Evolutionary conservation across 2,797 vertebrate species (phyloP), one percentile per base, ranked within the genome.

Genomic region (Naso thynnoides): DNA sequence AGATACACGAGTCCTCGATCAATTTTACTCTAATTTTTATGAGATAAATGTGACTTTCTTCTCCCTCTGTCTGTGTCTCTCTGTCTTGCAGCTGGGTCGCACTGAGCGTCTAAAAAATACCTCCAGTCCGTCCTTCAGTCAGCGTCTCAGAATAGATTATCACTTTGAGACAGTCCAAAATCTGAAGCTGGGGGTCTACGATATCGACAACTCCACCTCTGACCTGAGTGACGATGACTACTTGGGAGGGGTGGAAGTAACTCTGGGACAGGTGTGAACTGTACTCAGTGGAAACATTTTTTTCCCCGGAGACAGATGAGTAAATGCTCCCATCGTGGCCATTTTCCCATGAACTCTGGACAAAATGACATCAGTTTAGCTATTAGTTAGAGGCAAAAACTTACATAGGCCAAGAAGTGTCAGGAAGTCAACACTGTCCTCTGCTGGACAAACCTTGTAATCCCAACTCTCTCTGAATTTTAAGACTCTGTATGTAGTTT

Each of bases 121-220:
- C 69, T 95, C 96, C 52, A 94, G 90, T 60, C 96, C 97, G 0
- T 91, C 96, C 47, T 99, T 99, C 90, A 96, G 95, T 23, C 95
- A 94, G 83, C 95, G 95, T 16, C 90, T 98, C 16, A 82, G 90
- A 11, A 56, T 99, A 39, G 94, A 97, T 61, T 99, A 97, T 86
- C 92, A 94, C 87, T 99, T 99, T 63, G 97, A 99, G 88, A 95
- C 94, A 5, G 96, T 97, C 10, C 97, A 97, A 92, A 97, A 96
- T 53, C 88, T 99, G 39, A 96, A 96, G 78, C 95, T 99, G 0
- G 88, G 90, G 0, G 0, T 98, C 31, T 99, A 98, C 10, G 97
- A 98, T 80, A 97, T 97, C 4, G 97, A 98, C 90, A 99, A 97
- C 92, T 92, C 96, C 74, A 94, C 94, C 23, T 70, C 89, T 3